Evolutionary conservation across 2,888 invertebrate genomes (phyloP).

Genomic region (Cantharis nigra): DNA sequence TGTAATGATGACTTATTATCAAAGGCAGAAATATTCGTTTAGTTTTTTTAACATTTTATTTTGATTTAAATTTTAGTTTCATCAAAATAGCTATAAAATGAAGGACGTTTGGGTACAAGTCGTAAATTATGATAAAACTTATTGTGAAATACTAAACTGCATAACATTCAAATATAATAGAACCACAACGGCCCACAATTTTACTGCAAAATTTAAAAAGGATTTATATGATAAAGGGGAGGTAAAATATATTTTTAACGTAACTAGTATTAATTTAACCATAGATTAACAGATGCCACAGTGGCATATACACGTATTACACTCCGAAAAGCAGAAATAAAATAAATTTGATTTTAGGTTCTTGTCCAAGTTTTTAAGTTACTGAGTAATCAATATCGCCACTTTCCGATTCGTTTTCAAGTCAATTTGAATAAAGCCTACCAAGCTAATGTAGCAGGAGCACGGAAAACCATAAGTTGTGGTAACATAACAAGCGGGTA

Average conservation of each 20-base stretch:
- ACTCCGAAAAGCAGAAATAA: no score
- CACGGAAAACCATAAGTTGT: not conserved
- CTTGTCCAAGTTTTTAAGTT: not conserved
- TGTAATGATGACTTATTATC: no score
- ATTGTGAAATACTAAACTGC: not conserved
- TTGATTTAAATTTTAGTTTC: not conserved
- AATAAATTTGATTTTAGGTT: not conserved
- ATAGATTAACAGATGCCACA: no score
- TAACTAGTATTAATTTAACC: no score
- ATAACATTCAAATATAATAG: not conserved
- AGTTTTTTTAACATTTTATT: not conserved
- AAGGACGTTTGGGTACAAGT: not conserved
- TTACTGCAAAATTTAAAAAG: not conserved
- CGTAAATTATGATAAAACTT: not conserved
- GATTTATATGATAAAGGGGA: not conserved
- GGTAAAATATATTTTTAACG: not conserved
- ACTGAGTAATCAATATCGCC: not conserved
- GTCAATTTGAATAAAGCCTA: not conserved
- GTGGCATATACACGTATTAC: no score
- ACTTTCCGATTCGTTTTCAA: not conserved
- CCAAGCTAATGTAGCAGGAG: not conserved
- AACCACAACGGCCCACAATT: not conserved
- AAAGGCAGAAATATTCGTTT: no score
- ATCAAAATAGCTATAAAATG: not conserved
- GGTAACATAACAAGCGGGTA: not conserved